phyloP scores from a whole-genome alignment of 2,113 vertebrate genomes.

The Clarias magur region DNA sequence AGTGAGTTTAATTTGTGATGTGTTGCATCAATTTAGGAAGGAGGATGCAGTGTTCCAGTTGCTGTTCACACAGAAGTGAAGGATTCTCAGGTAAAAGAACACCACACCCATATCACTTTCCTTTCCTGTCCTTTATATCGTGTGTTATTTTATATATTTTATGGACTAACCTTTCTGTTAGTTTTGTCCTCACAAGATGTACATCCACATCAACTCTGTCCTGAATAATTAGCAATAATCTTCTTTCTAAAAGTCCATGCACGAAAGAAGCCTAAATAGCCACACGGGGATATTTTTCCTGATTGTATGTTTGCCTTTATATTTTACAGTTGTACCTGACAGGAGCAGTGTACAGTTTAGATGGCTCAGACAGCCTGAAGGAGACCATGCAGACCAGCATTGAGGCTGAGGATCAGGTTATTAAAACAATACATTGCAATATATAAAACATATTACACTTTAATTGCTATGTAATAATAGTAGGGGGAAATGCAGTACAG shows the following conservation, averaged over 20 bases:
- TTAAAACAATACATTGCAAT: background rate
- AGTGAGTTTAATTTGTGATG: background rate
- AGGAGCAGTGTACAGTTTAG: constrained; percentile 86
- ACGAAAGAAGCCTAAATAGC: background rate
- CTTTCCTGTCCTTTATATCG: too few species aligned
- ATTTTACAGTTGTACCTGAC: constrained; percentile 79
- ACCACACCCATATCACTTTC: background rate
- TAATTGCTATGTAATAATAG: background rate
- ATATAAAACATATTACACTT: background rate
- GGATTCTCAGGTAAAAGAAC: constrained; percentile 75
- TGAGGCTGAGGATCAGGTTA: constrained; percentile 46
- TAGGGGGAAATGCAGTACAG: background rate
- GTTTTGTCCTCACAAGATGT: too few species aligned
- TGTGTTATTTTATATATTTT: too few species aligned
- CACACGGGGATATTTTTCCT: background rate
- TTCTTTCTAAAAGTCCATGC: background rate
- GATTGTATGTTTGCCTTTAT: background rate
- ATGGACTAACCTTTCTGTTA: too few species aligned
- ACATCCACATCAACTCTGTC: too few species aligned
- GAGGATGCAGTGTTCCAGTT: constrained; percentile 86
- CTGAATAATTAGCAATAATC: background rate
- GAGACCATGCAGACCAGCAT: constrained; percentile 81
- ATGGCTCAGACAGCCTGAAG: constrained; percentile 80
- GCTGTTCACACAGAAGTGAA: constrained; percentile 77
- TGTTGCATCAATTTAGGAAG: constrained; percentile 72